Evolutionary conservation across 2,797 vertebrate genomes (phyloP).

Genomic region (Phrynocephalus vlangalii): DNA sequence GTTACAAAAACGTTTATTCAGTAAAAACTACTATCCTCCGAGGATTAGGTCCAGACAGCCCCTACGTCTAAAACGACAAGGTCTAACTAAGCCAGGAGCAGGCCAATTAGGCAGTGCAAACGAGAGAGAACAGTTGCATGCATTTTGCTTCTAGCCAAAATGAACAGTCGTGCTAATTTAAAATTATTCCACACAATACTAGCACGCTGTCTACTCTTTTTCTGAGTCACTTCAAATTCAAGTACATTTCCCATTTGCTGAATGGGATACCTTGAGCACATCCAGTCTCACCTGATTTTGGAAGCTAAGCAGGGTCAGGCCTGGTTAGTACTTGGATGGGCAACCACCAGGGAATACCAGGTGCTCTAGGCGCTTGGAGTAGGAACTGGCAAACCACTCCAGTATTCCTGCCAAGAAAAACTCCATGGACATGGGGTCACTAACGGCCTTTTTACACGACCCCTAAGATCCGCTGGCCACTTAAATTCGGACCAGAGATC

Average conservation of each 20-base stretch:
- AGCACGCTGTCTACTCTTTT: constrained; percentile 66
- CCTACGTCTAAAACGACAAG: background rate
- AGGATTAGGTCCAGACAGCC: background rate
- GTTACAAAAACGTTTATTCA: constrained; percentile 28
- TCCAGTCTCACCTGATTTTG: no score
- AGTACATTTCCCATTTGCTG: constrained; percentile 39
- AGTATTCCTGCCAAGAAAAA: no score
- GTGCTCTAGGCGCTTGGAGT: no score
- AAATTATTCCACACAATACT: constrained; percentile 58
- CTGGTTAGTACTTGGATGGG: no score
- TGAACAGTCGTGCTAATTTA: constrained; percentile 56
- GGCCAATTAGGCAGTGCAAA: background rate
- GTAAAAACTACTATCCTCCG: background rate
- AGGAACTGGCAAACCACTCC: no score
- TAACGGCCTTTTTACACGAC: no score
- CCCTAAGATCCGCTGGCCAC: no score
- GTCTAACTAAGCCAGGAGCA: background rate
- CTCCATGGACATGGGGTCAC: no score
- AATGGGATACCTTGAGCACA: background rate
- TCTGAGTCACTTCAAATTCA: constrained; percentile 22
- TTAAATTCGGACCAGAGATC: no score
- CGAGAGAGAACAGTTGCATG: background rate
- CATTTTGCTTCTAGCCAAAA: background rate
- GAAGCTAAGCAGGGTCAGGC: no score
- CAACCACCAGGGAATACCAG: no score